These are phyloP conservation scores for Benthosema pterotum DNA, from an alignment of 2,797 vertebrate species.

Conservation along the genomic window DNA sequence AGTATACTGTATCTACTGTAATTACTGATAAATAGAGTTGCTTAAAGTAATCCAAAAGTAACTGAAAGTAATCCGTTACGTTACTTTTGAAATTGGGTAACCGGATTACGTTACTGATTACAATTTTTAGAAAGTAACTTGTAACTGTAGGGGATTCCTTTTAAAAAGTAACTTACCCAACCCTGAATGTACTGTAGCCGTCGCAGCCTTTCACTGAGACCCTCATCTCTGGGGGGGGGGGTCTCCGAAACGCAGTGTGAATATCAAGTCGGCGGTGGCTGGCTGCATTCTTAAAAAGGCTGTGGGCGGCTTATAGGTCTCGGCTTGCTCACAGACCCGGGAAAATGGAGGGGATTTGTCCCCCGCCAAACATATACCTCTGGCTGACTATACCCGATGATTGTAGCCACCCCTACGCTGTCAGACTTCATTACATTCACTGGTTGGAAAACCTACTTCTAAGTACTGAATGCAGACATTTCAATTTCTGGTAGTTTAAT, in stretches of 20 bases:
- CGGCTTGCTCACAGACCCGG: constrained; percentile 73
- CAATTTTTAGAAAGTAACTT: too few relatives aligned
- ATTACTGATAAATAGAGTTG: too few relatives aligned
- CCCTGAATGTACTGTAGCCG: constrained; percentile 63
- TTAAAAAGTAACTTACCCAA: too few relatives aligned
- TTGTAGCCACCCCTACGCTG: constrained; percentile 68
- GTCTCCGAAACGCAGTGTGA: constrained; percentile 62
- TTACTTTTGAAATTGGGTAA: too few relatives aligned
- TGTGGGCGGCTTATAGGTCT: constrained; percentile 73
- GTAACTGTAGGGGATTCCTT: too few relatives aligned
- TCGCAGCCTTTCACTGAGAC: constrained; percentile 57
- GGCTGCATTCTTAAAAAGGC: constrained; percentile 73
- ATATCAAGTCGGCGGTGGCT: constrained; percentile 69
- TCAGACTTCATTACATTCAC: constrained; percentile 75
- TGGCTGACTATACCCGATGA: constrained; percentile 74
- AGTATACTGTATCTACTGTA: too few relatives aligned
- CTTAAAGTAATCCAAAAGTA: too few relatives aligned
- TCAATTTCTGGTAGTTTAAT: constrained; percentile 61
- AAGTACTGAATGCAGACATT: constrained; percentile 66
- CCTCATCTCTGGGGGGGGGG: constrained; percentile 47
- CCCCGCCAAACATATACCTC: constrained; percentile 68
- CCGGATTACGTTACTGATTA: too few relatives aligned
- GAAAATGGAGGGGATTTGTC: constrained; percentile 77
- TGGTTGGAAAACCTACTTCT: constrained; percentile 67
- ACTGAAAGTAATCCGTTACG: too few relatives aligned